phyloP scores from a whole-genome alignment of 1,140 invertebrate species.

The Drosophila lacertosa region DNA sequence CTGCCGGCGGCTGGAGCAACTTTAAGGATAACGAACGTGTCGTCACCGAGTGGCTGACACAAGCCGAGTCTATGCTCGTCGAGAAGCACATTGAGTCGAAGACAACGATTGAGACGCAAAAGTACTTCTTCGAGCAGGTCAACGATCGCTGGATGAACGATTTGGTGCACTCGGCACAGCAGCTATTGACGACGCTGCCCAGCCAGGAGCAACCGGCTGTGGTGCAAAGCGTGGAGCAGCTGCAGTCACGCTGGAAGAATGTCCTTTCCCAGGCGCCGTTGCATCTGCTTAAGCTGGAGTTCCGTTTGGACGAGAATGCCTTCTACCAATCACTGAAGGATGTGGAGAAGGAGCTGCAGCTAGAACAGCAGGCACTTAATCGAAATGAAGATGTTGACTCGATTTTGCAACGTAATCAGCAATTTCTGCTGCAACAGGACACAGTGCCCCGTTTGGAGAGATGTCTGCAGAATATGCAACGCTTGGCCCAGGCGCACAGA shows the following conservation, averaged over 20 bases:
- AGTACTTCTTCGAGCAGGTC: conserved; percentile 93
- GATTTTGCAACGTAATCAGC: conserved; percentile 91
- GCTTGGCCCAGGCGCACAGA: conserved; percentile 87
- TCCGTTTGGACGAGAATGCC: conserved; percentile 92
- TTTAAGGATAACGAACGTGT: conserved; percentile 91
- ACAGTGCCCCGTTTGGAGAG: conserved; percentile 89
- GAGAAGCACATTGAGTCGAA: conserved; percentile 93
- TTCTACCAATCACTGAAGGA: conserved; percentile 94
- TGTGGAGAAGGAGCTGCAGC: conserved; percentile 94
- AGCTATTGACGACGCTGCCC: conserved; percentile 90
- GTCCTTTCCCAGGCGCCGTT: conserved; percentile 91
- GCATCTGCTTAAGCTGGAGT: conserved; percentile 95
- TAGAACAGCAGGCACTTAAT: conserved; percentile 93
- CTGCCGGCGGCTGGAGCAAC: conserved; percentile 93
- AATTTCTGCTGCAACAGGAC: conserved; percentile 90
- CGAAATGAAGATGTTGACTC: conserved; percentile 92
- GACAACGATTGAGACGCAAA: conserved; percentile 91
- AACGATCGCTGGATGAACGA: conserved; percentile 93
- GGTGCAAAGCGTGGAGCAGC: conserved; percentile 88
- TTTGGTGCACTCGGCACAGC: conserved; percentile 90
- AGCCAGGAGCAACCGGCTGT: conserved; percentile 88
- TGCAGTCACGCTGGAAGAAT: conserved; percentile 91
- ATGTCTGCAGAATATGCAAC: conserved; percentile 90
- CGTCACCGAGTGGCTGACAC: conserved; percentile 93
- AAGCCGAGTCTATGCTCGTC: conserved; percentile 91